Evolutionary conservation across 2,113 vertebrate genomes (phyloP).

Genomic region (Lontra canadensis): DNA sequence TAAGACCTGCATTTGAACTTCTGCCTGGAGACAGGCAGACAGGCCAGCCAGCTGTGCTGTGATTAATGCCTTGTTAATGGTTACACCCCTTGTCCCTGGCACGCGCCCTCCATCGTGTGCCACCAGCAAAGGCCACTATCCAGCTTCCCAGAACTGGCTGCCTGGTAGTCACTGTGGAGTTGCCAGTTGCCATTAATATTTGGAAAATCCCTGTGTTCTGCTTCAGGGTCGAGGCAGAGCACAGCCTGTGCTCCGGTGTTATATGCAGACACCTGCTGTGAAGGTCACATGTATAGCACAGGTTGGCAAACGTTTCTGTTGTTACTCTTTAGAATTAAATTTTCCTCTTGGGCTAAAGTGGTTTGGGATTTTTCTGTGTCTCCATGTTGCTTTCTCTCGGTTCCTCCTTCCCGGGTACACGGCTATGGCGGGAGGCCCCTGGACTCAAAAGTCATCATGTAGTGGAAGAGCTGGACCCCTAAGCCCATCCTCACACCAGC

Average conservation of each 20-base stretch:
- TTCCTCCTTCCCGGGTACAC: not conserved
- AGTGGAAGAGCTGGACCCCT: not conserved
- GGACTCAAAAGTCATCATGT: not conserved
- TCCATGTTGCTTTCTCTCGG: not conserved
- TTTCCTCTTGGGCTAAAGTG: not conserved
- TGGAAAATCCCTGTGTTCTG: slow-evolving; percentile 13
- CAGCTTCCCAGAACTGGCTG: not conserved
- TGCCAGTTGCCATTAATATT: not conserved
- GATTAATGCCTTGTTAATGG: slow-evolving; percentile 34
- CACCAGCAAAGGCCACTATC: slow-evolving; percentile 35
- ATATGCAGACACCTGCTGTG: not conserved
- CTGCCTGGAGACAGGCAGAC: not conserved
- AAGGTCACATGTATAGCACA: not conserved
- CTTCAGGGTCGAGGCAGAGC: not conserved
- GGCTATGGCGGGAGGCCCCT: not conserved
- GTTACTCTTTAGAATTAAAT: slow-evolving; percentile 18
- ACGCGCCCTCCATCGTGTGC: slow-evolving; percentile 53
- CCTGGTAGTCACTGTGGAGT: not conserved
- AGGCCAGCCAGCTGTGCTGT: not conserved
- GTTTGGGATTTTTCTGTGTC: not conserved
- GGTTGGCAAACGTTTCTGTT: not conserved
- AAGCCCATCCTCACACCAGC: not conserved
- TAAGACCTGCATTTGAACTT: slow-evolving; percentile 2
- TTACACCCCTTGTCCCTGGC: slow-evolving; percentile 54
- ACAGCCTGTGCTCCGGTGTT: not conserved